Conservation (phyloP, 2,888 invertebrate species). For the Ennomos fuscantarius region DNA sequence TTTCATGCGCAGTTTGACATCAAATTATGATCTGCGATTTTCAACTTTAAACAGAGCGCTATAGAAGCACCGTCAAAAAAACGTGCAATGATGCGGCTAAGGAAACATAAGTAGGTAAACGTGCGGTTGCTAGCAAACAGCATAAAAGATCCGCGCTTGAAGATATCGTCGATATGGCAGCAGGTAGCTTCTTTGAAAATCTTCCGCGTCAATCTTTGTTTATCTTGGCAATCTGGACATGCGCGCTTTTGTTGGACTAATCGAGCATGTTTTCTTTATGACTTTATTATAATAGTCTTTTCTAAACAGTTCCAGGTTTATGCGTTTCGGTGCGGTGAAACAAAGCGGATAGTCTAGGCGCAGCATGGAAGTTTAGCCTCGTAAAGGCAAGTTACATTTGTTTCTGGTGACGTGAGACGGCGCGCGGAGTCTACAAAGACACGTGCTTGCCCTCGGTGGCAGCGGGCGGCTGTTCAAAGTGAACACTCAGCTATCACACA, state of each 20-base stretch:
- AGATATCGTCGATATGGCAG: conserved; percentile 34
- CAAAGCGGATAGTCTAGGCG: conserved; percentile 50
- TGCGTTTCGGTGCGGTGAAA: conserved; percentile 48
- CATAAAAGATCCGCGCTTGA: conserved; percentile 36
- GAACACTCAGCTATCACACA: conserved; percentile 59
- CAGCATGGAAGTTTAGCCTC: conserved; percentile 51
- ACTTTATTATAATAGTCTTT: conserved; percentile 17
- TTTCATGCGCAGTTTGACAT: too few species aligned
- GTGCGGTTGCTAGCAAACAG: conserved; percentile 22
- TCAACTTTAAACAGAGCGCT: too few species aligned
- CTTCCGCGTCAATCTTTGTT: conserved; percentile 28
- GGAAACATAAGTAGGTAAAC: conserved; percentile 24
- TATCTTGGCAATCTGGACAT: conserved; percentile 19
- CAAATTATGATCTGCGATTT: too few species aligned
- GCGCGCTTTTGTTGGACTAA: conserved; percentile 12
- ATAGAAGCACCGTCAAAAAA: too few species aligned
- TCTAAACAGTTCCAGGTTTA: conserved; percentile 29
- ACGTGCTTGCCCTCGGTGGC: conserved; percentile 76
- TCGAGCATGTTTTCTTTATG: conserved; percentile 12
- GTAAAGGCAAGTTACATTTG: conserved; percentile 72
- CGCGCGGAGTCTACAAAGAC: conserved; percentile 69
- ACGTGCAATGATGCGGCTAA: conserved; percentile 17
- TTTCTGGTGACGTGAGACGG: conserved; percentile 74
- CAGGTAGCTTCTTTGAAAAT: conserved; percentile 39
- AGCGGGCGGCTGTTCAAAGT: conserved; percentile 69